Evolutionary conservation across 23 tunicate genomes (phyloP).

Genomic region (Trididemnum clinides): DNA sequence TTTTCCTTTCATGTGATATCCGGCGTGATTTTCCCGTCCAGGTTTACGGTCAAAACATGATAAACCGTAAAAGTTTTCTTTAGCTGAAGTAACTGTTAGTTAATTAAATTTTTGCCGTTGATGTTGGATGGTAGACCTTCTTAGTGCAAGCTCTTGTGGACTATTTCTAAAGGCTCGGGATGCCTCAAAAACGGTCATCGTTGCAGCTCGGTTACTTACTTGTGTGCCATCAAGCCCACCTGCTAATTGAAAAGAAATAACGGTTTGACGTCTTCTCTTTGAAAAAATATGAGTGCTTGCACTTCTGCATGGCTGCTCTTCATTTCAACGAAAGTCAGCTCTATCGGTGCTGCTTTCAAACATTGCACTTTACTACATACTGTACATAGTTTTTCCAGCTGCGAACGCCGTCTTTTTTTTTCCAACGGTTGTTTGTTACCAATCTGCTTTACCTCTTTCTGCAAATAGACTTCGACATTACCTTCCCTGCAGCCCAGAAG

Average conservation of each 20-base stretch:
- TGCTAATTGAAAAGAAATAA: not conserved
- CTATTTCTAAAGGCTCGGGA: not conserved
- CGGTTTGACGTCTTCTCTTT: not conserved
- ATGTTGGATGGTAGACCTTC: not conserved
- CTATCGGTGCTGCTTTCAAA: not conserved
- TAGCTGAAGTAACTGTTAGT: not conserved
- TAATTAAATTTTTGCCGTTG: not conserved
- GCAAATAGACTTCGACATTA: not conserved
- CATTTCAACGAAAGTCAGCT: not conserved
- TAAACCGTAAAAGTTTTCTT: not conserved
- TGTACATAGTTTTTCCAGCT: not conserved
- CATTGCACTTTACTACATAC: not conserved
- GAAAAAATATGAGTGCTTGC: not conserved
- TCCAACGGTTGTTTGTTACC: not conserved
- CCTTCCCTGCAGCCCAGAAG: not conserved
- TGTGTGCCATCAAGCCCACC: not conserved
- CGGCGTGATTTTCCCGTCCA: not conserved
- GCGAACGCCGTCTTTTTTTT: not conserved
- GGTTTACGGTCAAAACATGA: not conserved
- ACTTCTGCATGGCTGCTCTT: not conserved
- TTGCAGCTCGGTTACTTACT: not conserved
- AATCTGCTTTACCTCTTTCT: not conserved
- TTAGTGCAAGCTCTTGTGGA: not conserved
- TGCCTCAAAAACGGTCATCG: not conserved
- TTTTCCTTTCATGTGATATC: constrained; percentile 1